Conservation (phyloP, 2,797 vertebrate species). For the Sylvia borin region DNA sequence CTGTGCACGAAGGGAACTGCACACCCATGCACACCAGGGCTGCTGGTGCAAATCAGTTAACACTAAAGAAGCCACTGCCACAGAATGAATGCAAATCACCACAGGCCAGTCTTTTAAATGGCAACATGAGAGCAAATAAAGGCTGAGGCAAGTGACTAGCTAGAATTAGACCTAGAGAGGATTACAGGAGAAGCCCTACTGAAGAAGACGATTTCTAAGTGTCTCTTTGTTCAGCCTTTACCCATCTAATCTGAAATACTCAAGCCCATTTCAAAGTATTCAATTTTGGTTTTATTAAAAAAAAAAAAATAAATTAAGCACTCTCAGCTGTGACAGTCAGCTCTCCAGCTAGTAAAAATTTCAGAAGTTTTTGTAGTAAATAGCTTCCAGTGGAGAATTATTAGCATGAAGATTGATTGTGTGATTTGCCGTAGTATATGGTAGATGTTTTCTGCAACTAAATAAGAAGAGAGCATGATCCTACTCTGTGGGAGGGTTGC, state of each 20-base stretch:
- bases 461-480: slow-evolving; percentile 27
- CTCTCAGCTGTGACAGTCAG: background rate
- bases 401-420: slow-evolving; percentile 63
- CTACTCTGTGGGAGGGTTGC: slow-evolving; percentile 5
- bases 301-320: background rate
- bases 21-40: background rate
- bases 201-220: background rate
- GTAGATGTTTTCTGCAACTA: slow-evolving; percentile 46
- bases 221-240: background rate
- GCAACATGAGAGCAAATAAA: background rate
- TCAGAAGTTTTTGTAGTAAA: slow-evolving; percentile 54
- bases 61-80: background rate
- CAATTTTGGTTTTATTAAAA: background rate
- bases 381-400: slow-evolving; percentile 63
- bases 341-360: slow-evolving; percentile 45
- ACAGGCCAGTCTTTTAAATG: background rate
- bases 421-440: slow-evolving; percentile 23
- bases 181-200: background rate
- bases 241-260: background rate
- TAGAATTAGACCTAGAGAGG: background rate
- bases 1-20: background rate
- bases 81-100: background rate
- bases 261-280: background rate
- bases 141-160: background rate
- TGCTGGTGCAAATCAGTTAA: background rate